Base-by-base conservation (phyloP, 2,113 vertebrate species). In the Protobothrops mucrosquamatus region DNA sequence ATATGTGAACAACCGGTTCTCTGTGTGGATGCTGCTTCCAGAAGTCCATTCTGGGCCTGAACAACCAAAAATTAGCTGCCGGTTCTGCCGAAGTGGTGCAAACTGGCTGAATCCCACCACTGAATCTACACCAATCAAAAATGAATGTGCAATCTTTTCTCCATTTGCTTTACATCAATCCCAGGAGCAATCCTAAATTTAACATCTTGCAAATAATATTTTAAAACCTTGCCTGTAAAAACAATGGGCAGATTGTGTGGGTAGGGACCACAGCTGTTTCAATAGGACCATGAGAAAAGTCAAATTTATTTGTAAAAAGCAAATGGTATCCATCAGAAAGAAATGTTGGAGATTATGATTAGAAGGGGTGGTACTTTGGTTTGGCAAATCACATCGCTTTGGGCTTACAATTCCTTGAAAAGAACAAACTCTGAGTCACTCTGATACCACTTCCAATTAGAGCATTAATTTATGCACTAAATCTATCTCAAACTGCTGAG, bases 191-290 rank as follows among this genome's bases (percentile, higher is more conserved):
- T 89, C 91, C 61, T 94, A 55, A 39, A 91, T 55, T 93, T 89
- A 86, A 81, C 24, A 69, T 52, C 85, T 91, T 93, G 34, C 90
- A 39, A 87, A 43, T 9, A 48, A 48, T 86, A 12, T 14, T 43
- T 52, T 92, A 92, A 94, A 94, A 94, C 46, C 87, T 89, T 0
- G 24, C 24, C 87, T 89, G 14, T 56, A 34, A 48, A 86, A 81
- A 57, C 3, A 12, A 48, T 43, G 24, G 34, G 22, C 57, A n/a
- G 74, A 94, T 85, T 85, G 90, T 87, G 69, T 93, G 55, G 74
- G 57, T 61, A 93, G 39, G 43, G 43, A n/a, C 57, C 89, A 87
- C 54, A 93, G 87, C 91, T 95, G 93, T 89, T 89, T 10, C 24
- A 85, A 0, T 0, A 91, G 85, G 3, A 90, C 91, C 12, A n/a